Base-by-base conservation (phyloP, 1,140 invertebrate species). In the Drosophila insularis region DNA sequence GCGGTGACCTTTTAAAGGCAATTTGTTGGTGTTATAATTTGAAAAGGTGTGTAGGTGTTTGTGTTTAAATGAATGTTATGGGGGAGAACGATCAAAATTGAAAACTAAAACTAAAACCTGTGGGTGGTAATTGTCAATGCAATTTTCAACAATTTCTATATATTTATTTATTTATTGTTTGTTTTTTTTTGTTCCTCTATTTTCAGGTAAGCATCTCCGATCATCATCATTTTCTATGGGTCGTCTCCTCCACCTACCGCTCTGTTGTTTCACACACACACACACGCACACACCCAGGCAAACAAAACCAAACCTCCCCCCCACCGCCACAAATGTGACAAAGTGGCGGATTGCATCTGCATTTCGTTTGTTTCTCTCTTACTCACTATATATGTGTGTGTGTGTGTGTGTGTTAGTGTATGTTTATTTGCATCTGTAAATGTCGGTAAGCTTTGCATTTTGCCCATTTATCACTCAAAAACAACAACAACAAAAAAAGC, bases 201-300 rank as follows among this genome's bases (percentile, higher is more conserved):
- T 50, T 87, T 14, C 76, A 87, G 82, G 82, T 87, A 87, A 87
- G 82, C 82, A 71, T 81, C 62, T 81, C 62, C 21, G 19, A 62
- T 56, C 37, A 5, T 4, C 27, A 4, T 17, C 7, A n/a, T 35
- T 55, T n/a, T 46, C 8, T 50, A 50, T 50, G 43, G 43, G 43
- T 37, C 35, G 10, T 2, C 19, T 21, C 43, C 43, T 14, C 17
- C 7, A 21, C 43, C 43, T 14, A 4, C 43, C 17, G 43, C n/a
- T 50, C 17, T 2, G 23, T 27, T 27, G 23, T 27, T 27, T 27
- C 27, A 50, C 17, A 50, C 14, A 17, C 43, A 10, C 43, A 46
- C 14, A 50, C 43, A 21, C 8, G 21, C 43, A 11, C n/a, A n/a
- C n/a, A 50, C 17, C 43, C 43, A n/a, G n/a, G n/a, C n/a, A n/a